Evolutionary conservation across 2,888 invertebrate species (phyloP).

Genomic region (Arctia plantaginis): DNA sequence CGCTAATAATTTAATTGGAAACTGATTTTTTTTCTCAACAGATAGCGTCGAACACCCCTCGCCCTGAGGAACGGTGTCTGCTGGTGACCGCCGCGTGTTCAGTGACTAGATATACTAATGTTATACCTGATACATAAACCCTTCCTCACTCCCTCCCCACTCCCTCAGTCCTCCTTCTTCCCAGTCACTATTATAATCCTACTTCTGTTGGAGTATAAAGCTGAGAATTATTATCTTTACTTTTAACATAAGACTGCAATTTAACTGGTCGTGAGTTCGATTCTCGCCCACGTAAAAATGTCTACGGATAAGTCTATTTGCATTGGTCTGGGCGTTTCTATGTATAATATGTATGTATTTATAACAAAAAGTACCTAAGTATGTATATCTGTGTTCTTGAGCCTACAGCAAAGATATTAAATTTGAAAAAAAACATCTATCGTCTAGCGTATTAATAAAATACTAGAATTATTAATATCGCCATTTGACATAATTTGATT

Average conservation of each 20-base stretch:
- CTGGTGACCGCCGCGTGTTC: slow-evolving; percentile 1
- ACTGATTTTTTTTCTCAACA: neutral
- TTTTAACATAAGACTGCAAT: neutral
- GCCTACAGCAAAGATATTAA: too few relatives aligned
- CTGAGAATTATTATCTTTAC: neutral
- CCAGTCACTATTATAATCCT: neutral
- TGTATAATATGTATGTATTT: too few relatives aligned
- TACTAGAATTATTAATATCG: too few relatives aligned
- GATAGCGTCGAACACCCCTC: neutral
- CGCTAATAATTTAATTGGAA: too few relatives aligned
- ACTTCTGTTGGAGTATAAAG: neutral
- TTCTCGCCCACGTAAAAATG: neutral
- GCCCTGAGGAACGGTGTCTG: neutral
- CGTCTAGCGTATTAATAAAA: too few relatives aligned
- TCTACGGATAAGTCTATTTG: neutral
- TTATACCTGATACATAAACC: neutral
- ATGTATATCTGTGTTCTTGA: too few relatives aligned
- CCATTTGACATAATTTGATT: too few relatives aligned
- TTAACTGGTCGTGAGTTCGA: neutral
- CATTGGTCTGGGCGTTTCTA: neutral
- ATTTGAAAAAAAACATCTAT: too few relatives aligned
- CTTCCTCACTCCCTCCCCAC: neutral
- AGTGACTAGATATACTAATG: slow-evolving; percentile 5
- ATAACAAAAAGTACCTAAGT: too few relatives aligned
- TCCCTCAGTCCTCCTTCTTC: neutral